Conservation (phyloP, 2,888 invertebrate species). For the Omphaloscelis lunosa region DNA sequence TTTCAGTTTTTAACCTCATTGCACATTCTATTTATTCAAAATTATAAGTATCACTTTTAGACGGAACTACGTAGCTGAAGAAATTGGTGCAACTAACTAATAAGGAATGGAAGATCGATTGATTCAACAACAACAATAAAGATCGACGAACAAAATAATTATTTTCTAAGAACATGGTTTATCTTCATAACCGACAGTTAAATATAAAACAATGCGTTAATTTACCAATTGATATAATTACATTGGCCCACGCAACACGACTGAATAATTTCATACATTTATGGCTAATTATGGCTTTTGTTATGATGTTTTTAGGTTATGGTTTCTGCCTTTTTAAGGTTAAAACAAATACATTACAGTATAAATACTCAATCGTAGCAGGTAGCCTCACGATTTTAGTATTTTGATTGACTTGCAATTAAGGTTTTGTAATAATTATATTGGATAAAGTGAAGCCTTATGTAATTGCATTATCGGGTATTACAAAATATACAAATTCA, state of each 20-base stretch:
- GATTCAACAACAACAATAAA: neutral
- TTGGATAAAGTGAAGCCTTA: constrained; percentile 27
- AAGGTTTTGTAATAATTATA: constrained; percentile 28
- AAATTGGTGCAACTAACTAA: neutral
- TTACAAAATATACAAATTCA: constrained; percentile 28
- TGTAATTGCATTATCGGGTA: constrained; percentile 38
- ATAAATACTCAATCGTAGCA: constrained; percentile 39
- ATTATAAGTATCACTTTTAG: too few species aligned
- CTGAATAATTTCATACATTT: constrained; percentile 44
- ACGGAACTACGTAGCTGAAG: too few species aligned
- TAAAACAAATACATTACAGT: constrained; percentile 44
- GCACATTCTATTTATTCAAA: too few species aligned
- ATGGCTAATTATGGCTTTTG: constrained; percentile 46
- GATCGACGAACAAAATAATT: neutral
- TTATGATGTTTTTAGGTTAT: constrained; percentile 53
- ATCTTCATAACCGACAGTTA: neutral
- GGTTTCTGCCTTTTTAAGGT: constrained; percentile 42
- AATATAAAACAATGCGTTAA: constrained; percentile 40
- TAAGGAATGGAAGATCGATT: neutral
- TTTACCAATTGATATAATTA: constrained; percentile 57
- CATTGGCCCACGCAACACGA: constrained; percentile 56
- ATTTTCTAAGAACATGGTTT: neutral
- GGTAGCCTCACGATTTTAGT: constrained; percentile 49
- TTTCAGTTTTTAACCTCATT: too few species aligned
- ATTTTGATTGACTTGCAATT: constrained; percentile 45